Base-by-base conservation (phyloP, 1,140 invertebrate species). In the Steinernema khuongi region DNA sequence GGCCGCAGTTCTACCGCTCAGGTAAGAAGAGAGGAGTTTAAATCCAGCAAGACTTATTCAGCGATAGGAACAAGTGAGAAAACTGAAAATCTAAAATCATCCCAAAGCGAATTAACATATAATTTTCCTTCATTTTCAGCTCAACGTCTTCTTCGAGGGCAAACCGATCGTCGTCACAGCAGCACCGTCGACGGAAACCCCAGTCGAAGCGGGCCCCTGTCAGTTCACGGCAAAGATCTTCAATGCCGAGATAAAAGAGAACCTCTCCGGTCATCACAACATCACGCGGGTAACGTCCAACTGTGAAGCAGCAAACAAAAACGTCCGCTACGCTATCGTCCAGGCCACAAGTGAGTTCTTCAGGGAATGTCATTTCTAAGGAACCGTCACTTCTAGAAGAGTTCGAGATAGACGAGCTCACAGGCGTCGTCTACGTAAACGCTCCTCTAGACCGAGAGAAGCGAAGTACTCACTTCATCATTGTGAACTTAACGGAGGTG, bases 321-420 rank as follows among this genome's bases (percentile, higher is more conserved):
- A 70, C 44, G 66, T 76, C 17, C 31, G 71, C 44, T 76, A 74
- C 43, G 68, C 79, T 19, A 71, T 79, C 33, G 66, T 75, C 32
- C 72, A 77, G 19, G 69, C 66, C 67, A 74, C 70, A 26, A 73
- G 78, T 79, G 30, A 76, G 73, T 28, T n/a, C 30, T 1, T 17
- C 7, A n/a, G 11, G 29, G 17, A 0, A 29, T 29, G 19, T 70
- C 19, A 18, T 1, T 18, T 36, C 1, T n/a, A 1, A 75, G 0
- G 1, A 66, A 32, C 31, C 50, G 30, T 18, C n/a, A 22, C 1
- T 60, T 81, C 44, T 60, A 77, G 81, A 85, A 36, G 78, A 81
- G 19, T 83, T 83, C 41, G 75, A 76, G 67, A 68, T 83, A n/a
- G 76, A 85, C 68, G 74, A 77, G n/a, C 22, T 70, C 29, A 82